Evolutionary conservation across 2,888 invertebrate genomes (phyloP).

Genomic region (Xestoiulus laeticollis): DNA sequence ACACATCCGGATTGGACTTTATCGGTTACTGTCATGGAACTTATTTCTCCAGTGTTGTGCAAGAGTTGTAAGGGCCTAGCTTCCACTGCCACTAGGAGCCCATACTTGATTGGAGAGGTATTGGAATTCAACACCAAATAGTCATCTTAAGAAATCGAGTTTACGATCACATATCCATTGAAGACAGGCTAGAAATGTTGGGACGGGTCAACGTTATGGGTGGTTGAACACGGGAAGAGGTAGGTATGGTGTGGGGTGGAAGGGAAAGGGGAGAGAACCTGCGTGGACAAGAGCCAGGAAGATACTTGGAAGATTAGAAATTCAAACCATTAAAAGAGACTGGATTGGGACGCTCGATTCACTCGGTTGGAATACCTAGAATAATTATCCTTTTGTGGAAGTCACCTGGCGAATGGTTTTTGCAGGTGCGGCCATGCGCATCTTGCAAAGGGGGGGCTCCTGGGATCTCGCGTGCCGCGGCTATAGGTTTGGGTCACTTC

Average conservation of each 20-base stretch:
- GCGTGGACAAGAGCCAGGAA: constrained; percentile 25
- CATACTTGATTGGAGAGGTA: no score
- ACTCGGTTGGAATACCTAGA: not conserved
- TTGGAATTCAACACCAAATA: no score
- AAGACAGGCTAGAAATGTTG: not conserved
- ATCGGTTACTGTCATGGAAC: no score
- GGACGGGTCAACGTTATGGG: not conserved
- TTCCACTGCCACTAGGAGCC: no score
- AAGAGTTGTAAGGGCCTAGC: no score
- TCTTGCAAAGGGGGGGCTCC: not conserved
- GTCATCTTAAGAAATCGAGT: no score
- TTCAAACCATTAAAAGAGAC: not conserved
- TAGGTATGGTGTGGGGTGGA: not conserved
- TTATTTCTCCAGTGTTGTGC: no score
- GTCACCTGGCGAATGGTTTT: constrained; percentile 41
- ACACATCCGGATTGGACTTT: no score
- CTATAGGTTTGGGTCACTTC: not conserved
- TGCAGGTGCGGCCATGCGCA: constrained; percentile 32
- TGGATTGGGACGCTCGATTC: constrained; percentile 27
- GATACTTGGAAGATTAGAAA: not conserved
- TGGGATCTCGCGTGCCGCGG: not conserved
- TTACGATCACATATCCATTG: not conserved
- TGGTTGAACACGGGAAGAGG: constrained; percentile 17
- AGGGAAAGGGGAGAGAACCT: not conserved
- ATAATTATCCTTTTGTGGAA: constrained; percentile 25